phyloP scores from a whole-genome alignment of 2,797 vertebrate species.

The Danio kyathit region DNA sequence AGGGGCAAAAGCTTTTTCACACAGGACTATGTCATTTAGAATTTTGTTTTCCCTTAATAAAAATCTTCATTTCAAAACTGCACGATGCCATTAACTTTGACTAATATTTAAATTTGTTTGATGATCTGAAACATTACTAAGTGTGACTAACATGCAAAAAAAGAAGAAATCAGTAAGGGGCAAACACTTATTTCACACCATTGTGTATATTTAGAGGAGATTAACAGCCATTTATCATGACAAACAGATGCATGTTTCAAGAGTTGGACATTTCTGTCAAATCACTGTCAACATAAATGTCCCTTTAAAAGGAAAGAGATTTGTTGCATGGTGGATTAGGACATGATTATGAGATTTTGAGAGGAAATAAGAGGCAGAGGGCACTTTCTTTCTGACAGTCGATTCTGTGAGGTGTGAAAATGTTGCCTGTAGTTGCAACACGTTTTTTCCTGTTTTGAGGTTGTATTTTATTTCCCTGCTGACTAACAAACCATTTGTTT shows the following conservation, averaged over 20 bases:
- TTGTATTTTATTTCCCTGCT: conserved; percentile 27
- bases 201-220: no score
- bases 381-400: conserved; percentile 15
- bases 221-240: not conserved
- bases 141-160: no score
- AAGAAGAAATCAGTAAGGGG: no score
- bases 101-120: no score
- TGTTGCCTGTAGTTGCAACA: not conserved
- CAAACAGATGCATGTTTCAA: not conserved
- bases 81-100: no score
- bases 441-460: not conserved
- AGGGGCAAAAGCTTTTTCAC: no score
- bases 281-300: not conserved
- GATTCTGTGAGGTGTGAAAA: conserved; percentile 30
- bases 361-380: not conserved
- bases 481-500: conserved; percentile 1
- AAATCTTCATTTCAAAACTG: no score
- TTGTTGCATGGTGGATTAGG: not conserved
- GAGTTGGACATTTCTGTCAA: not conserved
- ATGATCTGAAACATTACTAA: no score
- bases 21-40: no score
- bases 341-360: not conserved
- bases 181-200: no score
- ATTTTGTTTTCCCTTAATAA: no score
- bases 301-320: not conserved